Percentiles rank a stretch among this genome's conserved stretches.
These are phyloP conservation scores for Cyanoramphus novaezelandiae DNA, from an alignment of 2,113 vertebrate genomes.

Conservation along the genomic window DNA sequence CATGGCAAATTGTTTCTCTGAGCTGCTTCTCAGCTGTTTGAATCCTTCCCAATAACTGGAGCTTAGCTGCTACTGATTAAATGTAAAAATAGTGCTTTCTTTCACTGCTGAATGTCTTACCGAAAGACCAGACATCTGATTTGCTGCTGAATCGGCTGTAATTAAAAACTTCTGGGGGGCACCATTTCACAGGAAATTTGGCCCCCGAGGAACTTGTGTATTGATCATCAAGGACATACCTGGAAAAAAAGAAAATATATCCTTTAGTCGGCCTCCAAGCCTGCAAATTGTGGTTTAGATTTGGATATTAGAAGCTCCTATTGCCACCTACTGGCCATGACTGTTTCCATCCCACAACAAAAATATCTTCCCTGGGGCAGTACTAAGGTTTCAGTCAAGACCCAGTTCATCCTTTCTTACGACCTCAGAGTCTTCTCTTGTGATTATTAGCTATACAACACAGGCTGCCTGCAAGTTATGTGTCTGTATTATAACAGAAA, in stretches of 20 bases:
- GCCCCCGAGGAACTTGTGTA: slow-evolving; percentile 91
- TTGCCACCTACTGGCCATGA: slow-evolving; percentile 70
- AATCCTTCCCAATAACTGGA: neutral
- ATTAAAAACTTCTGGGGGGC: slow-evolving; percentile 93
- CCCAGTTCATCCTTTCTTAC: neutral
- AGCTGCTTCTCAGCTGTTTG: neutral
- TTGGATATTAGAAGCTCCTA: neutral
- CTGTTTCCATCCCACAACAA: neutral
- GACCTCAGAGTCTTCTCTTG: neutral
- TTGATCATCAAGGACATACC: slow-evolving; percentile 93
- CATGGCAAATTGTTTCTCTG: neutral
- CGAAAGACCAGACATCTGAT: slow-evolving; percentile 93
- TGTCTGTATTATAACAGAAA: neutral
- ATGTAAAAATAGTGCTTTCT: neutral
- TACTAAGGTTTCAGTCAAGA: neutral
- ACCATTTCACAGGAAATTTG: slow-evolving; percentile 96
- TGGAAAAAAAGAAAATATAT: slow-evolving; percentile 3
- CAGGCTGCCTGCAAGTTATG: neutral
- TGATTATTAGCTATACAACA: neutral
- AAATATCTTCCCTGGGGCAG: neutral
- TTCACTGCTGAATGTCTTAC: slow-evolving; percentile 63
- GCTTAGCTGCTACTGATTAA: neutral
- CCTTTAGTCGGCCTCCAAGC: neutral
- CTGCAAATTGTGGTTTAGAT: neutral
- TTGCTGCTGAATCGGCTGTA: slow-evolving; percentile 95